A percentile compares a stretch with the other conserved stretches of the same genome.
Conservation (phyloP, 1,140 invertebrate species). For the Brachionus paranguensis region DNA sequence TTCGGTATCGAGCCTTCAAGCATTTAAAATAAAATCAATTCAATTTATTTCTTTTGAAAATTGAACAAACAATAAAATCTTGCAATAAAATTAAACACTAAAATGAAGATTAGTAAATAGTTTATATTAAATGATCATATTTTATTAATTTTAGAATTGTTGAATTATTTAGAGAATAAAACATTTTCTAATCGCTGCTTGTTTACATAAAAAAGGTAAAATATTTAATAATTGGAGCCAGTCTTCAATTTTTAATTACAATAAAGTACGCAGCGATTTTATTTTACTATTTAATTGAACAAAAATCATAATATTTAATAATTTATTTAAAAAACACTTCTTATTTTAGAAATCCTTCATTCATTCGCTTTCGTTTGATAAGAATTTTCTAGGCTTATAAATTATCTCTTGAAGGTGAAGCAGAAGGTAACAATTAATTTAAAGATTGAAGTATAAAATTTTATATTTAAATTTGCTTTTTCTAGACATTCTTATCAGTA, state of each 20-base stretch:
- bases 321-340: neutral
- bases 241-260: neutral
- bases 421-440: neutral
- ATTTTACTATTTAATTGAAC: neutral
- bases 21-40: neutral
- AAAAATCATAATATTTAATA: neutral
- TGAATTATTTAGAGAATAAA: neutral
- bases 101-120: neutral
- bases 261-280: neutral
- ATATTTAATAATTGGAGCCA: neutral
- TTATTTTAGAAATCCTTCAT: neutral
- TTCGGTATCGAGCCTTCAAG: neutral
- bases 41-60: neutral
- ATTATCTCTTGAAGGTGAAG: neutral
- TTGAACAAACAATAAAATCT: neutral
- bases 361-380: neutral
- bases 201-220: neutral
- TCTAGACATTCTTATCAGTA: neutral
- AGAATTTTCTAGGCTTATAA: neutral
- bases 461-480: neutral
- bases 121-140: neutral
- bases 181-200: neutral
- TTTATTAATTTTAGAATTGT: neutral
- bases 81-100: neutral
- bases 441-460: neutral